These are phyloP conservation scores for Cossypha caffra DNA, from an alignment of 2,797 vertebrate genomes.

Conservation along the genomic window DNA sequence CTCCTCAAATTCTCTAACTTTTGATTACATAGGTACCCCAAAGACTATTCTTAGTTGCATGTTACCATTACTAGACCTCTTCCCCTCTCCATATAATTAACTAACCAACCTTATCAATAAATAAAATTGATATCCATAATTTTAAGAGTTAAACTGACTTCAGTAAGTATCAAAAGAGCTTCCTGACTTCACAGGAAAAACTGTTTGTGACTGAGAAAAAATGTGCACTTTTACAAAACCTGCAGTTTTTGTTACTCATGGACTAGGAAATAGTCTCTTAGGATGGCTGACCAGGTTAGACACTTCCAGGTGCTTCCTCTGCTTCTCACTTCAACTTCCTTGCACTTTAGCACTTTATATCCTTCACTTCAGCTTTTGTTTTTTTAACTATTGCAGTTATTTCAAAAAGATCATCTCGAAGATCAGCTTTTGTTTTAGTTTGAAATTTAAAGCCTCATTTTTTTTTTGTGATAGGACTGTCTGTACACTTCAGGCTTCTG, in stretches of 20 bases:
- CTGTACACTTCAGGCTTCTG: not conserved
- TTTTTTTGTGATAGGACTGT: not conserved
- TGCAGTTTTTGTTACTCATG: not conserved
- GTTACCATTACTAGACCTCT: not conserved
- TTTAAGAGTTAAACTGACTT: not conserved
- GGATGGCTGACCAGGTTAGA: not conserved
- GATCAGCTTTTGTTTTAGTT: not conserved
- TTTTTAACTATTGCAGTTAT: not conserved
- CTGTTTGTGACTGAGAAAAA: not conserved
- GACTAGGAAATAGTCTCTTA: not conserved
- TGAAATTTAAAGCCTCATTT: not conserved
- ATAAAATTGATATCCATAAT: not conserved
- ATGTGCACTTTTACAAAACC: not conserved
- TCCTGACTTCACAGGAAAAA: not conserved
- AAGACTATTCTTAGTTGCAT: not conserved
- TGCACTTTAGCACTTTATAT: not conserved
- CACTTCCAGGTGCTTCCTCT: not conserved
- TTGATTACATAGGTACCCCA: not conserved
- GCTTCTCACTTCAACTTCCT: not conserved
- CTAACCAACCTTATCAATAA: not conserved
- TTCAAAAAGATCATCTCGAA: not conserved
- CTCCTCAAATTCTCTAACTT: not conserved
- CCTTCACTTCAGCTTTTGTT: not conserved
- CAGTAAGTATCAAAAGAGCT: not conserved
- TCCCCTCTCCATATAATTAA: not conserved